These are phyloP conservation scores for Trachemys scripta DNA, from an alignment of 2,113 vertebrate species.

Conservation along the genomic window DNA sequence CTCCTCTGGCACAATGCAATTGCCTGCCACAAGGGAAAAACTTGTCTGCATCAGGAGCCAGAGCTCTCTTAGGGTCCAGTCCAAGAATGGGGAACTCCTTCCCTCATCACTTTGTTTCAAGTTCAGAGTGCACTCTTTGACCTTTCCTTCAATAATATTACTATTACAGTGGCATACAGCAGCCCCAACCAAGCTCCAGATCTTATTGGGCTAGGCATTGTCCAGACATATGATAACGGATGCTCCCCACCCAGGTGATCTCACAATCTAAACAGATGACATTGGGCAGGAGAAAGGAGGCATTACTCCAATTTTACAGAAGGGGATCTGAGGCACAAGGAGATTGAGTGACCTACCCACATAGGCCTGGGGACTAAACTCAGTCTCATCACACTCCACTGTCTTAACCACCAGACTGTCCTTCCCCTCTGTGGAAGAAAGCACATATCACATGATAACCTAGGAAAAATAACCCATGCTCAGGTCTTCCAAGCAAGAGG, in stretches of 20 bases:
- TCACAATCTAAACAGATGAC: fast-evolving
- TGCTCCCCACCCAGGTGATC: fast-evolving
- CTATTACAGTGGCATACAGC: neutral
- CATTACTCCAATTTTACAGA: neutral
- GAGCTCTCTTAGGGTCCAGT: neutral
- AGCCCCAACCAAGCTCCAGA: neutral
- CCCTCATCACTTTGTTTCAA: neutral
- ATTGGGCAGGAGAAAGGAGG: fast-evolving
- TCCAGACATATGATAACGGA: neutral
- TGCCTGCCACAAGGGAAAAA: neutral
- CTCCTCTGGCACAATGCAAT: neutral
- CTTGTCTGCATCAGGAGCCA: neutral
- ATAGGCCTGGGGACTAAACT: neutral
- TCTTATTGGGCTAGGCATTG: fast-evolving
- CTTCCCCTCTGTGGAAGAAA: neutral
- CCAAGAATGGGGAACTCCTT: neutral
- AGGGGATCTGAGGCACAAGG: neutral
- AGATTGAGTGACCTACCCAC: neutral
- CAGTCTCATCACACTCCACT: neutral
- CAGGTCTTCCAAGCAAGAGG: neutral
- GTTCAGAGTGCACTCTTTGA: neutral
- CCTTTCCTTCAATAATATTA: neutral
- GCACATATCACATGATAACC: neutral
- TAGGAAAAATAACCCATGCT: fast-evolving
- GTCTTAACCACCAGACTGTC: neutral